These are phyloP conservation scores for Gallinago nigripennis DNA, from an alignment of 2,797 vertebrate species.

Conservation along the genomic window DNA sequence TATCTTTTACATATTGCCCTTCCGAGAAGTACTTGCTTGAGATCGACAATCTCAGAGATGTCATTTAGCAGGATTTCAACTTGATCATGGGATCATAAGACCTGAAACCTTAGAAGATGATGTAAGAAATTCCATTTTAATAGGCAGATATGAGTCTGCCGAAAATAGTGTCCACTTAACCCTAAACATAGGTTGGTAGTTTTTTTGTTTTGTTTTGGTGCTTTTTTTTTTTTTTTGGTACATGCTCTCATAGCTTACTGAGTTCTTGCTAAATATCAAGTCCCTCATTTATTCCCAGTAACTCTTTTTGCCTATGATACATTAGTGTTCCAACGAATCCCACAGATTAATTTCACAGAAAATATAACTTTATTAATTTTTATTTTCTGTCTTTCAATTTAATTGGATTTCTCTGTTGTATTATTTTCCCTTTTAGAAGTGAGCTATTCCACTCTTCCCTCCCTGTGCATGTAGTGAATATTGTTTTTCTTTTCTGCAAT, in stretches of 20 bases:
- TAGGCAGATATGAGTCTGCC: not conserved
- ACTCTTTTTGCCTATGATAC: not conserved
- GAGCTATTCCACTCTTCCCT: not conserved
- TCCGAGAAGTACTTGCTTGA: not conserved
- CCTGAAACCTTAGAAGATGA: not conserved
- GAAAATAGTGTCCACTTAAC: not conserved
- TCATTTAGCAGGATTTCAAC: not conserved
- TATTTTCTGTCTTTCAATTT: not conserved
- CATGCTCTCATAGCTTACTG: not conserved
- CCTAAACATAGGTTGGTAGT: not conserved
- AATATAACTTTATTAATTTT: not conserved
- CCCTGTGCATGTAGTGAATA: not conserved
- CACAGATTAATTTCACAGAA: not conserved
- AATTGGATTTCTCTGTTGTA: not conserved
- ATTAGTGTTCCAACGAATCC: not conserved
- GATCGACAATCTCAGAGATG: not conserved
- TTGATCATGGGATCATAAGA: not conserved
- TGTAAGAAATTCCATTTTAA: not conserved
- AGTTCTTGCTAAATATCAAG: not conserved
- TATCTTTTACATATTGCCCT: not conserved
- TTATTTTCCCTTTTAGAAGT: not conserved
- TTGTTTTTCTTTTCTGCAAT: not conserved
- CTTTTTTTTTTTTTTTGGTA: not conserved
- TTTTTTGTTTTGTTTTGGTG: not conserved
- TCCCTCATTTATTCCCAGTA: not conserved